Evolutionary conservation across 1,140 invertebrate genomes (phyloP), one percentile per base, ranked within the genome.

Genomic region (Hycleus cichorii): DNA sequence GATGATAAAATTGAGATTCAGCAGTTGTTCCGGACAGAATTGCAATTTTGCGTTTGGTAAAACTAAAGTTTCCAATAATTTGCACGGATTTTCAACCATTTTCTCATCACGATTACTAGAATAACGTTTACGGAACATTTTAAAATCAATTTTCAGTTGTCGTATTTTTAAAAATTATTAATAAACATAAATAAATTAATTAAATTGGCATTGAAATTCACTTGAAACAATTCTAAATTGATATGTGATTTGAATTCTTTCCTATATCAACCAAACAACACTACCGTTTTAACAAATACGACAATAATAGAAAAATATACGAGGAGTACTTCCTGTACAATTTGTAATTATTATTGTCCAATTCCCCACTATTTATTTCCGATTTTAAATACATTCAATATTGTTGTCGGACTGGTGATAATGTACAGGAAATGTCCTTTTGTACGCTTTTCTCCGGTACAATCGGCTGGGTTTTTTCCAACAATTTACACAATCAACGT

Each of bases 1-100:
- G 52, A 73, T 70, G 4, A 71, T 67, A 51, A 62, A 72, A 54
- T 73, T 73, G 47, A 73, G 60, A 62, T 72, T 71, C 47, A 70
- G 71, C 58, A 73, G 57, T 50, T 73, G 71, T 26, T 73, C 70
- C 1, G 63, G 53, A 46, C 64, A 70, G 56, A 73, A 71, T 46
- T 68, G 69, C 44, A 73, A 57, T 47, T 70, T 72, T 32, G 69
- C 64, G 46, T 63, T 67, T 7, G 62, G 63, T 49, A 72, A 46
- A 2, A 68, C 44, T 44, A 70, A 39, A 32, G 69, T 65, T 47
- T 72, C 68, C 5, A 47, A 32, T 32, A 32, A 32, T 32, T 32
- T 32, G 7, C 32, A 5, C 9, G 43, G n/a, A 11, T 44, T 11
- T 11, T 44, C n/a, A 5, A 5, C 5, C 4, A 11, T 24, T 11